phyloP scores from a whole-genome alignment of 1,140 invertebrate genomes.

The Bilobella aurantiaca region DNA sequence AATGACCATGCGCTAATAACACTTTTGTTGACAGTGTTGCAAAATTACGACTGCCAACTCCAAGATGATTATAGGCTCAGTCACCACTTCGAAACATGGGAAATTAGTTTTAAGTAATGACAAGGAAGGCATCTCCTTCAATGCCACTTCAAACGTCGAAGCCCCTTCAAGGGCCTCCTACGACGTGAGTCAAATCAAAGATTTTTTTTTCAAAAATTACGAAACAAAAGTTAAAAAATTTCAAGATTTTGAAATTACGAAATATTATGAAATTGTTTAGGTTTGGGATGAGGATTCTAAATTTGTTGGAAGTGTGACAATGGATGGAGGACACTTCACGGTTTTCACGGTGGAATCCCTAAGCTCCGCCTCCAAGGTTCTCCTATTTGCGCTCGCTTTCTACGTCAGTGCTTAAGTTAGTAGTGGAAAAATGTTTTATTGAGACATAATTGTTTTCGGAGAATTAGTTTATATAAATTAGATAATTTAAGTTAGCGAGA shows the following conservation, averaged over 20 bases:
- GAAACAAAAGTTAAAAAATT: too few relatives aligned
- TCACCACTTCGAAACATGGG: neutral
- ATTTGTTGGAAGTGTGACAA: neutral
- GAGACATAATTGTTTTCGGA: too few relatives aligned
- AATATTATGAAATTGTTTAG: neutral
- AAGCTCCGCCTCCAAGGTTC: neutral
- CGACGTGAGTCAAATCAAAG: neutral
- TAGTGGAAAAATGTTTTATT: too few relatives aligned
- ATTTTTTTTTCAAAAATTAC: neutral
- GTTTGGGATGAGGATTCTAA: neutral
- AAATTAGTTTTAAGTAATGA: neutral
- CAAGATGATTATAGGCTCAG: neutral
- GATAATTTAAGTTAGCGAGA: neutral
- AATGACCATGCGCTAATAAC: neutral
- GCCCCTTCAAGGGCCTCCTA: neutral
- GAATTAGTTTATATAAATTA: neutral
- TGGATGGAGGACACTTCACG: neutral
- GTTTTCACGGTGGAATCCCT: neutral
- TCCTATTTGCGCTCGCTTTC: neutral
- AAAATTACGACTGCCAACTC: neutral
- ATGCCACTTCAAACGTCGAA: neutral
- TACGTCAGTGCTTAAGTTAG: neutral
- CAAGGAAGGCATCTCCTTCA: neutral
- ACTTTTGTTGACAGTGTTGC: neutral
- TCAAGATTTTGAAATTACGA: neutral